Evolutionary conservation across 2,888 invertebrate species (phyloP).

Genomic region (Drosophila dives): DNA sequence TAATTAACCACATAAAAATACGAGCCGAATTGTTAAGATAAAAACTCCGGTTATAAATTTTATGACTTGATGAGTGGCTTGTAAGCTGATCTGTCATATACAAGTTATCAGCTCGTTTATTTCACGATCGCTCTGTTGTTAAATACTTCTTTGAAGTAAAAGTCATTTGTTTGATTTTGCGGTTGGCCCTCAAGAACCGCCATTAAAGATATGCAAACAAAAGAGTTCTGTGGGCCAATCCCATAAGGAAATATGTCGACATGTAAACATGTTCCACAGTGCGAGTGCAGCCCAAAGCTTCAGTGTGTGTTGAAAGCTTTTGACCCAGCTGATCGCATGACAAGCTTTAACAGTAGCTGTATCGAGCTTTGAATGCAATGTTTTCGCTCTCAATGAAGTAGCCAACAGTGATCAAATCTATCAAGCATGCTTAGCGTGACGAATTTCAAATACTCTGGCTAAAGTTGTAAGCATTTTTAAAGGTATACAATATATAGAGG

Average conservation of each 20-base stretch:
- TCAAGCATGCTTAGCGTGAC: neutral
- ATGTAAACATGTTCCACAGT: constrained; percentile 33
- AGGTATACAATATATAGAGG: neutral
- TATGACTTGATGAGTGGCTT: constrained; percentile 7
- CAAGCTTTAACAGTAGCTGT: constrained; percentile 40
- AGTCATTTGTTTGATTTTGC: constrained; percentile 12
- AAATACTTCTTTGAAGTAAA: constrained; percentile 10
- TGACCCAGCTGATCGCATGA: constrained; percentile 38
- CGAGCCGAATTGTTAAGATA: constrained; percentile 20
- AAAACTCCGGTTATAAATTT: neutral
- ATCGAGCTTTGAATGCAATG: constrained; percentile 35
- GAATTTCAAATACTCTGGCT: constrained; percentile 2
- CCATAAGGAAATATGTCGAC: constrained; percentile 5
- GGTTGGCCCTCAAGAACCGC: neutral
- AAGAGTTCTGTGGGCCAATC: constrained; percentile 15
- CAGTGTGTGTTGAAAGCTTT: constrained; percentile 22
- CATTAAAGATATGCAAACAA: constrained; percentile 27
- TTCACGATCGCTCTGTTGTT: constrained; percentile 8
- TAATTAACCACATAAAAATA: constrained; percentile 16
- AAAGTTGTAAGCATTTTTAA: neutral
- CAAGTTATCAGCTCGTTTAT: constrained; percentile 7
- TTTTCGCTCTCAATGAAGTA: constrained; percentile 12
- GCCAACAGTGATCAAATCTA: neutral
- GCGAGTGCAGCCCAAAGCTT: constrained; percentile 39
- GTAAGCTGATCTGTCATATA: constrained; percentile 6